Conservation (phyloP, 1,140 invertebrate genomes). For the Caerostris darwini region DNA sequence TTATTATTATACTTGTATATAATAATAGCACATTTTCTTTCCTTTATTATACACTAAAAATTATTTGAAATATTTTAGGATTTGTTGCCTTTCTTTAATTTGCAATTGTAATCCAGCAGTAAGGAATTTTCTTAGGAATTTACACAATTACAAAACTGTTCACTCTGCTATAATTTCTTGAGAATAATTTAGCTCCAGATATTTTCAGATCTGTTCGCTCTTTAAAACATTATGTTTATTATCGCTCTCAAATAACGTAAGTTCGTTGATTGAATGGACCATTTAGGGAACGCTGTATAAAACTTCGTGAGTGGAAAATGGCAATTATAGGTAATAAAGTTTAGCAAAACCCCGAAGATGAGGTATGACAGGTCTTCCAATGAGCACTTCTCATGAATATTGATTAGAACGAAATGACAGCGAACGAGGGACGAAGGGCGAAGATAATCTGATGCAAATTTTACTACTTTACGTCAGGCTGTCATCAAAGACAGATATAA, state of each 20-base stretch:
- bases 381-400: conserved; percentile 66
- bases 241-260: no score
- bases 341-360: conserved; percentile 54
- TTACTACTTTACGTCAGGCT: neutral
- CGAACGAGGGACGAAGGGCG: conserved; percentile 7
- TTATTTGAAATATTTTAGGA: no score
- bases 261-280: conserved; percentile 37
- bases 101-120: neutral
- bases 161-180: neutral
- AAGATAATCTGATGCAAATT: conserved; percentile 71
- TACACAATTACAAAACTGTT: neutral
- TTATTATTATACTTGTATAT: no score
- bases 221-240: neutral
- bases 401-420: conserved; percentile 58
- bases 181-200: neutral
- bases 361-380: conserved; percentile 51
- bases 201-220: neutral
- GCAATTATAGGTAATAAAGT: conserved; percentile 73
- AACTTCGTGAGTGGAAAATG: conserved; percentile 30
- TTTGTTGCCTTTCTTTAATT: no score
- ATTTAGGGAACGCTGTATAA: conserved; percentile 19
- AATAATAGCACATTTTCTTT: no score
- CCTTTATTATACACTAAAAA: no score
- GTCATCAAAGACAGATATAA: conserved; percentile 23
- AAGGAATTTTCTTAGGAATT: neutral